Evolutionary conservation across 2,113 vertebrate species (phyloP), one percentile per base, ranked within the genome.

Genomic region (Mesoclemmys tuberculata): DNA sequence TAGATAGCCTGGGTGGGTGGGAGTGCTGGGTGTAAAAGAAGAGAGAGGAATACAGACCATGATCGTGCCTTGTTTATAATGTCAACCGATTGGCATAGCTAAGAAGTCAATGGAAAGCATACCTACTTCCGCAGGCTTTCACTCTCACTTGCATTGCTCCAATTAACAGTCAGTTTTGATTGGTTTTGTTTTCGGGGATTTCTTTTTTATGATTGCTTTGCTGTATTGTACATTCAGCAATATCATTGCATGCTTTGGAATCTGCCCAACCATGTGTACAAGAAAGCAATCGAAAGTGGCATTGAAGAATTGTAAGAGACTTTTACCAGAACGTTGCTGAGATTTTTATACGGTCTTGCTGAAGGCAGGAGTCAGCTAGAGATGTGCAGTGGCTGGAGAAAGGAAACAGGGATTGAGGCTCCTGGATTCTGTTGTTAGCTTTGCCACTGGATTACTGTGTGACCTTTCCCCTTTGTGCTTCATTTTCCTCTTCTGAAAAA

Each of bases 351-450:
- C 35, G 13, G 18, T 31, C 22, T 54, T 68, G 52, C 31, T 85
- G 0, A 0, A 68, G 31, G 5, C 9, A 16, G 13, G 81, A 71
- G 51, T 4, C 5, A 11, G n/a, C 3, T 10, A 6, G 52, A 87
- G 46, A 7, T 31, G 3, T 88, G 61, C 80, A 31, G 10, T 54
- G 83, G 19, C 68, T 91, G 88, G n/a, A 55, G 49, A 27, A 26
- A 41, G 38, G 71, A 8, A 12, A 26, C 11, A 24, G n/a, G 38
- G 68, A n/a, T 11, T 24, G 68, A 13, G 41, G 26, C 41, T 77
- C 41, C 44, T 44, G 41, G 41, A 46, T 27, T 77, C 41, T 77
- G 41, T 77, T 46, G 4, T 46, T 77, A 26, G 41, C 38, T 44
- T 8, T 41, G 38, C 22, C 38, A 75, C 6, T 75, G 38, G 38